Evolutionary conservation across 2,888 invertebrate species (phyloP).

Genomic region (Dryomyza anilis): DNA sequence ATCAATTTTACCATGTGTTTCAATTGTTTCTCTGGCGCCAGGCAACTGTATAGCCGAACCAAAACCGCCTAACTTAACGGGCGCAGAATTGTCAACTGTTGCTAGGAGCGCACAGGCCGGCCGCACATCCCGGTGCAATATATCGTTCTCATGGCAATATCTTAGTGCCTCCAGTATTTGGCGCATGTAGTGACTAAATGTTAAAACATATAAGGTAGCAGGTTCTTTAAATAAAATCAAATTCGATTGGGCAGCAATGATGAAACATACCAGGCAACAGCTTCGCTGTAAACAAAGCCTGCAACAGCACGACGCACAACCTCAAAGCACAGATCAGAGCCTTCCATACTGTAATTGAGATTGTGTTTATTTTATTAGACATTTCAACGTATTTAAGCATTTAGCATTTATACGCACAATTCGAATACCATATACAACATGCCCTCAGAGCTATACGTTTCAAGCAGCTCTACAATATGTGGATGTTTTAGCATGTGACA

Average conservation of each 20-base stretch:
- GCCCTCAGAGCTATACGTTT: conserved; percentile 98
- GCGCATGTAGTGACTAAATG: conserved; percentile 93
- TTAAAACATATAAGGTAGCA: no score
- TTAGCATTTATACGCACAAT: conserved; percentile 87
- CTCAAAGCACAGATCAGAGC: conserved; percentile 97
- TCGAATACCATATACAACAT: conserved; percentile 99
- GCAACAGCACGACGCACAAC: conserved; percentile 93
- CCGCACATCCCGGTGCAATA: conserved; percentile 96
- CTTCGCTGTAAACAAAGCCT: conserved; percentile 99
- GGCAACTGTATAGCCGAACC: conserved; percentile 94
- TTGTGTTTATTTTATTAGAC: no score
- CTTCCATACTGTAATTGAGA: conserved; percentile 87
- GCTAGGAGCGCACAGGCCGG: conserved; percentile 96
- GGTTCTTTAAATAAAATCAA: background rate
- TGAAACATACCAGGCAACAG: conserved; percentile 85
- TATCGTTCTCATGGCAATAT: conserved; percentile 98
- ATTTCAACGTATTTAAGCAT: no score
- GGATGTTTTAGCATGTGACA: conserved; percentile 99
- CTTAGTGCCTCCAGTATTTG: conserved; percentile 96
- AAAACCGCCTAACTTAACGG: conserved; percentile 96
- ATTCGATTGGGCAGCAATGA: background rate
- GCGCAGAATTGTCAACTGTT: conserved; percentile 96
- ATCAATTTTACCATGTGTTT: conserved; percentile 62
- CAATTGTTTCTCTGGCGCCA: conserved; percentile 72
- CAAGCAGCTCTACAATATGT: conserved; percentile 96